Evolutionary conservation across 2,797 vertebrate species (phyloP).

Genomic region (Ptychadena robeensis): DNA sequence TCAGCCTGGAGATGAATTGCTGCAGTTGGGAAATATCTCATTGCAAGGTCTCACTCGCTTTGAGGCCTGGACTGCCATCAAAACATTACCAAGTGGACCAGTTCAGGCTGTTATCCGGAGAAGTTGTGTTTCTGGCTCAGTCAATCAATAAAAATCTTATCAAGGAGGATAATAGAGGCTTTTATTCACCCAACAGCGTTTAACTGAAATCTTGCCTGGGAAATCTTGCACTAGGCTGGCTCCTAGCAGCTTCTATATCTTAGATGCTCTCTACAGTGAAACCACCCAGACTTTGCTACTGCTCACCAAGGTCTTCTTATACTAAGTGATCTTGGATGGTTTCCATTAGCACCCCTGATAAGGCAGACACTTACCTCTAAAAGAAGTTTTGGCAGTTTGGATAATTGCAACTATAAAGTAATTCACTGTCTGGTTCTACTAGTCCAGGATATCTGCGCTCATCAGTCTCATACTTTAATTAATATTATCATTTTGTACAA

Average conservation of each 20-base stretch:
- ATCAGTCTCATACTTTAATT: too few relatives aligned
- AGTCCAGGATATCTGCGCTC: background rate
- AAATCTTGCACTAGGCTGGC: too few relatives aligned
- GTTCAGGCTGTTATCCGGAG: slow-evolving; percentile 77
- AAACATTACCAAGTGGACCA: slow-evolving; percentile 84
- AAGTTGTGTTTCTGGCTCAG: slow-evolving; percentile 63
- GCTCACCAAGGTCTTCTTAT: background rate
- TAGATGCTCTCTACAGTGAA: background rate
- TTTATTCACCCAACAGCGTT: background rate
- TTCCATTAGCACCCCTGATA: background rate
- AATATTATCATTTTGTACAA: too few relatives aligned
- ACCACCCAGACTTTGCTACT: background rate
- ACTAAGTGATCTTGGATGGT: background rate
- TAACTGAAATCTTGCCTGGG: background rate
- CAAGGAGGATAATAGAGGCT: background rate
- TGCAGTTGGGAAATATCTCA: slow-evolving; percentile 79
- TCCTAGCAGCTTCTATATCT: background rate
- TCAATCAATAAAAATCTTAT: slow-evolving; percentile 44
- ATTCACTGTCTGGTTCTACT: background rate
- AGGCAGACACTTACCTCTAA: background rate
- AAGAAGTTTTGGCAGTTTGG: too few relatives aligned
- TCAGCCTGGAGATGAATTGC: slow-evolving; percentile 84
- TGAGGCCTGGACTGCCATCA: slow-evolving; percentile 91
- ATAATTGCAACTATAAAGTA: too few relatives aligned
- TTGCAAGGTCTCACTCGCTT: slow-evolving; percentile 88